These are phyloP conservation scores for Euthynnus affinis DNA, from an alignment of 2,797 vertebrate genomes.

Conservation along the genomic window DNA sequence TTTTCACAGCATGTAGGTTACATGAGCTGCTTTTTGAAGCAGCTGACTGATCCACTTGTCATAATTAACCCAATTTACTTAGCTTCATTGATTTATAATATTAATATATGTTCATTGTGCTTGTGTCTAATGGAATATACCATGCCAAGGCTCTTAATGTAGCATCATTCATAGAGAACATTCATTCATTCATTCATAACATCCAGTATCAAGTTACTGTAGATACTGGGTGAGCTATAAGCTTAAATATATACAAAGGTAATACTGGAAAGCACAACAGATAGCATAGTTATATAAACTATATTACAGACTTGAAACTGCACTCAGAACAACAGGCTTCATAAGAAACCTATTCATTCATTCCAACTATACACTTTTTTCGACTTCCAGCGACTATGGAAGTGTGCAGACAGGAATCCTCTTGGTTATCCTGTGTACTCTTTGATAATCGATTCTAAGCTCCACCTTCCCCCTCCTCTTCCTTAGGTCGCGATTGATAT, in stretches of 20 bases:
- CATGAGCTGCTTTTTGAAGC: too few species aligned
- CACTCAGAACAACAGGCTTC: not conserved
- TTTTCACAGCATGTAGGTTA: too few species aligned
- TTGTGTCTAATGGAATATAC: not conserved
- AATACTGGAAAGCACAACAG: not conserved
- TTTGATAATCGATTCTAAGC: conserved; percentile 68
- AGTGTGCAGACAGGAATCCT: not conserved
- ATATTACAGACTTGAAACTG: not conserved
- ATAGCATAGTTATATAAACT: not conserved
- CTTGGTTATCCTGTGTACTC: conserved; percentile 32
- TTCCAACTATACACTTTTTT: too few species aligned
- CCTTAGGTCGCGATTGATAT: conserved; percentile 81
- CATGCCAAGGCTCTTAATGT: not conserved
- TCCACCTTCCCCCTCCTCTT: conserved; percentile 71
- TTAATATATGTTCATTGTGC: not conserved
- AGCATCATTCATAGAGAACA: not conserved
- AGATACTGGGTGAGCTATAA: not conserved
- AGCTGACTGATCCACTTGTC: too few species aligned
- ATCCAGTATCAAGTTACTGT: not conserved
- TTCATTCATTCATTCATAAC: not conserved
- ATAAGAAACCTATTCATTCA: not conserved
- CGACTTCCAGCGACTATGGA: not conserved
- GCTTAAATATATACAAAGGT: not conserved
- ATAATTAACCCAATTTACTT: too few species aligned
- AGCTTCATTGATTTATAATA: not conserved